Evolutionary conservation across 2,113 vertebrate genomes (phyloP), one percentile per base, ranked within the genome.

Genomic region (Silurus glanis): DNA sequence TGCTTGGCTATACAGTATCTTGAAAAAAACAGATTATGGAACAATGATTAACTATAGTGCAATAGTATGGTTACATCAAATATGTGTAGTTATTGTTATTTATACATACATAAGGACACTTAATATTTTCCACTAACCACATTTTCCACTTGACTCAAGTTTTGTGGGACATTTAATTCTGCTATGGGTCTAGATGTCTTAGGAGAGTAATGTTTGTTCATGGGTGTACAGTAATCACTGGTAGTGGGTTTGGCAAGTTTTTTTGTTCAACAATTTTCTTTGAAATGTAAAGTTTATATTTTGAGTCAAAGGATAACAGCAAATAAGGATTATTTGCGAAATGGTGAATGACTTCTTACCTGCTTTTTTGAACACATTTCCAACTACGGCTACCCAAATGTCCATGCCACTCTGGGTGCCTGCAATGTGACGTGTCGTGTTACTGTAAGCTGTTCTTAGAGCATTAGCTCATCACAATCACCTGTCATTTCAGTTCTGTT

Each of bases 361-460:
- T 85, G 45, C 72, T 64, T 79, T 37, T 64, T 55, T 53, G 12
- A 67, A 67, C 5, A 69, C 6, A 79, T 67, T 45, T 79, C 74
- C 84, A 79, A 19, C 47, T 67, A 53, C 74, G 69, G 78, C 59
- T 58, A 61, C 3, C 74, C 61, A 13, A 53, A 79, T 61, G 23
- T 53, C 61, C n/a, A 61, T 45, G 84, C 49, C 51, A 45, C 61
- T 85, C 25, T 59, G 74, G 25, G 62, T 80, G 61, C 25, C 28
- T 0, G 14, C 45, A 28, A 19, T 76, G 61, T 59, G 72, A 61
- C 12, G 59, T 78, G 59, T 25, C 83, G 51, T 59, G 25, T 56
- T 85, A 80, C 81, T 37, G 25, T 47, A 64, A 25, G 72, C 86
- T 79, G 83, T 64, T 84, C 82, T 74, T n/a, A 71, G 49, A 85